These are phyloP conservation scores for Rhagonycha lutea DNA, from an alignment of 2,888 invertebrate genomes.

Conservation along the genomic window DNA sequence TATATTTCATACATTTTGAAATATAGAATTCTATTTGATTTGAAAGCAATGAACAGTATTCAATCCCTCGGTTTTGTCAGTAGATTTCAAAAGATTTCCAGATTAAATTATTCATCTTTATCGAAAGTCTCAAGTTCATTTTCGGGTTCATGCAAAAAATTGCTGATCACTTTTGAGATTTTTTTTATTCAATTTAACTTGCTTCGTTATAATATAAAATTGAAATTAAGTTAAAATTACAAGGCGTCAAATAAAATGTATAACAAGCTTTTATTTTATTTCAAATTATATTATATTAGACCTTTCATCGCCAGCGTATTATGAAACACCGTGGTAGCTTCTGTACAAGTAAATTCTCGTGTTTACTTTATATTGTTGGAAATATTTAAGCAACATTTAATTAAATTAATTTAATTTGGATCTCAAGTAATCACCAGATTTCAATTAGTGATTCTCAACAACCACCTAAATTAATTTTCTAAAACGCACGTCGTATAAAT, in stretches of 20 bases:
- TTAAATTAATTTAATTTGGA: background rate
- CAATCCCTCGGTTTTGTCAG: conserved; percentile 32
- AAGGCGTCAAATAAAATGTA: conserved; percentile 2
- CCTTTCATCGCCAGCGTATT: background rate
- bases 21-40: conserved; percentile 31
- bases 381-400: background rate
- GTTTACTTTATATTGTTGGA: background rate
- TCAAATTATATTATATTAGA: background rate
- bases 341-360: background rate
- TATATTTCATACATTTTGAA: conserved; percentile 25
- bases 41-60: conserved; percentile 34
- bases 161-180: conserved; percentile 38
- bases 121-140: conserved; percentile 34
- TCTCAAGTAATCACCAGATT: background rate
- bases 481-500: background rate
- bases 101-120: conserved; percentile 38
- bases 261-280: background rate
- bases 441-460: background rate
- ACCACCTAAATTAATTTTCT: background rate
- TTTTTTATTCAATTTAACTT: conserved; percentile 37
- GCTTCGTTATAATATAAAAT: conserved; percentile 38
- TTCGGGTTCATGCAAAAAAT: conserved; percentile 33
- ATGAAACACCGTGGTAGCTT: background rate
- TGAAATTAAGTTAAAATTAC: conserved; percentile 27
- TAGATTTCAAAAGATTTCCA: conserved; percentile 29